Evolutionary conservation across 2,888 invertebrate genomes (phyloP), one percentile per base, ranked within the genome.

Genomic region (Hypena proboscidalis): DNA sequence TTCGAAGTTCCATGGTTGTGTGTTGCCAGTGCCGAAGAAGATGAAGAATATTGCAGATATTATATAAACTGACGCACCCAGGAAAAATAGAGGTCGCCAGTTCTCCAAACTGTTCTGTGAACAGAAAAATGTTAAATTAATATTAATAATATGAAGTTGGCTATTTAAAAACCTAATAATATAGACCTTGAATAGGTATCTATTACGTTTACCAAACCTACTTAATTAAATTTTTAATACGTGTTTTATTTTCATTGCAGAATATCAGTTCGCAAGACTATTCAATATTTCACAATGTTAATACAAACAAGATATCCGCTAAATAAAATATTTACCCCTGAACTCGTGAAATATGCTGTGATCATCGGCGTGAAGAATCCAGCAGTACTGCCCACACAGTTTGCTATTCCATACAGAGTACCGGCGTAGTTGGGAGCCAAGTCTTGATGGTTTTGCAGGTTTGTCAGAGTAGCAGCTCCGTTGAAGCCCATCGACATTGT

Each of bases 341-440:
- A 81, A 50, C 86, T 91, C 0, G 93, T 93, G 30, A 93, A 92
- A 53, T 93, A 92, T 25, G 95, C 95, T 3, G 95, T 95, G 34
- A 96, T 91, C 74, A 94, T 90, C 0, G 96, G 95, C 0, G 95
- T 94, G 47, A 96, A 93, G 69, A 96, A 94, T 4, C 95, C 95
- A 5, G 95, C 92, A 0, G 93, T 92, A 30, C 94, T 93, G 15
- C 95, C 95, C 13, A 95, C 78, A 54, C 94, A 94, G 65, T 95
- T 96, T 30, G 95, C 95, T n/a, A 95, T 93, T 5, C 96, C 96
- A 63, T 95, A 96, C 13, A 96, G 78, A 6, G 95, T 94, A 2
- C 95, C 96, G 0, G 96, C 96, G 71, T 93, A 96, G 69, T 95
- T 95, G 0, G 95, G 95, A 0, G 96, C 94, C 37, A 96, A 82